These are phyloP conservation scores for Blastomussa wellsi DNA, from an alignment of 92 coral and sea anemone genomes.

Conservation along the genomic window DNA sequence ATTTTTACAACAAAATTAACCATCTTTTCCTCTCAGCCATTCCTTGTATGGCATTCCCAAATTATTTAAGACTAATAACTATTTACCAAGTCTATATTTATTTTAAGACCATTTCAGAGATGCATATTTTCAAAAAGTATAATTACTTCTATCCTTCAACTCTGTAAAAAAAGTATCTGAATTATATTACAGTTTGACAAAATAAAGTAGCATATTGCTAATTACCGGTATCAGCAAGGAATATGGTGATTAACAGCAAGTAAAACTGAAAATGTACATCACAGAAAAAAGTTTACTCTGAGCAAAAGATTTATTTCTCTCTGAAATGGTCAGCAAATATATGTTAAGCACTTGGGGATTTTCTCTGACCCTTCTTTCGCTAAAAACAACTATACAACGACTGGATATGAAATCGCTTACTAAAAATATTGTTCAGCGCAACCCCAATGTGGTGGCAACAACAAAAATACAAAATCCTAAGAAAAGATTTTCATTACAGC, in stretches of 20 bases:
- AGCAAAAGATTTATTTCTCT: background rate
- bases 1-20: slow-evolving; percentile 1
- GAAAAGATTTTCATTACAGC: background rate
- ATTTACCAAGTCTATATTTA: background rate
- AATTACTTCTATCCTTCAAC: background rate
- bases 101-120: background rate
- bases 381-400: slow-evolving; percentile 21
- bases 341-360: background rate
- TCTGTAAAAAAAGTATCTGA: background rate
- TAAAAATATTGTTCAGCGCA: slow-evolving; percentile 1
- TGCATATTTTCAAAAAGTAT: background rate
- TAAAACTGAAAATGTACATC: background rate
- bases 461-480: background rate
- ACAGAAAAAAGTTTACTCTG: background rate
- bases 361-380: background rate
- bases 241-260: no score
- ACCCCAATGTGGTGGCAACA: background rate
- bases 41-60: background rate
- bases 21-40: background rate
- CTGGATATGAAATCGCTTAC: slow-evolving; percentile 13
- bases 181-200: background rate
- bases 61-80: background rate
- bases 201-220: background rate
- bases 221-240: no score
- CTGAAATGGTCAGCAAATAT: background rate